These are phyloP conservation scores for Pyrochroa serraticornis DNA, from an alignment of 2,888 invertebrate species.

Conservation along the genomic window DNA sequence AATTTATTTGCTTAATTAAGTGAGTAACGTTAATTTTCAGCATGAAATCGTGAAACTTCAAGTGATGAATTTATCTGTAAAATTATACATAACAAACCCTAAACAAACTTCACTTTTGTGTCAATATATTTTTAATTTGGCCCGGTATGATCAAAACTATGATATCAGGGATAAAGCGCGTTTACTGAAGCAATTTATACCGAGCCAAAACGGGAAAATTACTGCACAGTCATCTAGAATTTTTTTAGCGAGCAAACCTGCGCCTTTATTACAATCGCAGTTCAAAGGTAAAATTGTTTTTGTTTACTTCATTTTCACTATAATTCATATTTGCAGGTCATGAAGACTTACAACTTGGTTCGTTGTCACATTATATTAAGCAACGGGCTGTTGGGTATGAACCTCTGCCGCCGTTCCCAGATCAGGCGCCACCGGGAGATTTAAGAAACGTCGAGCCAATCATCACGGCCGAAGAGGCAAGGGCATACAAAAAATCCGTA, in stretches of 20 bases:
- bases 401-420: constrained; percentile 84
- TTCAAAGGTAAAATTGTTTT: constrained; percentile 67
- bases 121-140: constrained; percentile 92
- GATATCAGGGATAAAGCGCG: constrained; percentile 96
- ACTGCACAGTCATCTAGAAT: constrained; percentile 76
- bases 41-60: constrained; percentile 96
- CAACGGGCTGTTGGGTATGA: constrained; percentile 85
- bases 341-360: constrained; percentile 90
- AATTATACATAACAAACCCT: constrained; percentile 87
- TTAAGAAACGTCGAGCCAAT: constrained; percentile 75
- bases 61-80: constrained; percentile 92
- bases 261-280: constrained; percentile 86
- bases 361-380: constrained; percentile 93
- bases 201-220: constrained; percentile 63
- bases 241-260: constrained; percentile 91
- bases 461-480: constrained; percentile 45
- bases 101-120: constrained; percentile 85
- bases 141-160: constrained; percentile 96
- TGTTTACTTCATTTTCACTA: no score
- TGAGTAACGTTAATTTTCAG: constrained; percentile 57
- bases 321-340: constrained; percentile 63
- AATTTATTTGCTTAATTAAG: background rate
- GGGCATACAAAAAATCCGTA: constrained; percentile 39
- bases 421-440: constrained; percentile 72
- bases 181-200: constrained; percentile 82